Conservation (phyloP, 2,888 invertebrate genomes). For the Nymphalis polychloros region DNA sequence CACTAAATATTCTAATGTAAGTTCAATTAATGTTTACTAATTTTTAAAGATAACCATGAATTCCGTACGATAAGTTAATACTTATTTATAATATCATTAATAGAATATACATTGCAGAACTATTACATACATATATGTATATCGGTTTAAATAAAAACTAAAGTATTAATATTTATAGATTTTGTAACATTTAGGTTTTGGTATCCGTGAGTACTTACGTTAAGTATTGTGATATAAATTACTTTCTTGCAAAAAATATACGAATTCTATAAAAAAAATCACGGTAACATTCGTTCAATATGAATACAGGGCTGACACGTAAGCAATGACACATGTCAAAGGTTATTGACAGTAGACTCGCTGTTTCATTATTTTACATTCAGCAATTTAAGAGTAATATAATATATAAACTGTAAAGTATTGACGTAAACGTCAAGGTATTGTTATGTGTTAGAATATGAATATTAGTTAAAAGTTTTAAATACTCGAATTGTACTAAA, state of each 20-base stretch:
- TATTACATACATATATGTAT: neutral
- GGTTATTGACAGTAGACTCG: slow-evolving; percentile 77
- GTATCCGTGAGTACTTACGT: slow-evolving; percentile 4
- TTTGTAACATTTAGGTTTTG: slow-evolving; percentile 12
- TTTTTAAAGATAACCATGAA: neutral
- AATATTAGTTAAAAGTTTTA: neutral
- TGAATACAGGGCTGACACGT: slow-evolving; percentile 67
- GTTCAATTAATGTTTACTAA: neutral
- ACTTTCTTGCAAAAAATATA: slow-evolving; percentile 10
- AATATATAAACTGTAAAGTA: neutral
- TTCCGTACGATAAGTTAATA: neutral
- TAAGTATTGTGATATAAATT: slow-evolving; percentile 9
- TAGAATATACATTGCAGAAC: neutral
- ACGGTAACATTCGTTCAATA: slow-evolving; percentile 35
- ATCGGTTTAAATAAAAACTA: too few species aligned
- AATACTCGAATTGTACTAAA: neutral
- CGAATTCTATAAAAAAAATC: slow-evolving; percentile 22
- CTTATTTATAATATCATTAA: too few species aligned
- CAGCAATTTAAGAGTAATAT: neutral
- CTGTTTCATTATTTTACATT: slow-evolving; percentile 43
- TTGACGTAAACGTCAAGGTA: neutral
- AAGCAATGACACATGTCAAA: slow-evolving; percentile 83
- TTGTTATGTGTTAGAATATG: neutral
- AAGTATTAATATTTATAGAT: too few species aligned
- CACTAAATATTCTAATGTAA: too few species aligned